Base-by-base conservation (phyloP, 2,888 invertebrate species). In the Arctia plantaginis region DNA sequence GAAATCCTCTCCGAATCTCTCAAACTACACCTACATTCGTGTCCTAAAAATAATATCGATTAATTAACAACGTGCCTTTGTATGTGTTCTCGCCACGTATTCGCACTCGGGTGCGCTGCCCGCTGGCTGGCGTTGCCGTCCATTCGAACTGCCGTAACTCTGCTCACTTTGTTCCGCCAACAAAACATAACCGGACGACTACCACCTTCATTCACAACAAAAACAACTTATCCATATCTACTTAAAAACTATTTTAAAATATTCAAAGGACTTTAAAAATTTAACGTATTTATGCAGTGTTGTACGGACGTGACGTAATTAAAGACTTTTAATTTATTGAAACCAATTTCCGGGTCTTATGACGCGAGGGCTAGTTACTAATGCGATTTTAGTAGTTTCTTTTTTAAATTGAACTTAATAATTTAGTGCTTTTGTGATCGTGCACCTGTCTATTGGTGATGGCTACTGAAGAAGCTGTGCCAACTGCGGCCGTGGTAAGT, bases 121-220 rank as follows among this genome's bases (percentile, higher is more conserved):
- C 93, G 91, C 86, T 88, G 77, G 86, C 89, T 89, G 84, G 84
- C 86, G 88, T 85, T 85, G 87, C 90, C 90, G 86, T 85, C 90
- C 90, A 90, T 90, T 90, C 89, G 88, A 85, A 89, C 88, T 85
- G 87, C 88, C 90, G 89, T 94, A 95, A 95, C 94, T 95, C 91
- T 89, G 90, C 89, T 94, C 95, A 95, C 94, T 95, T 91, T 89
- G 90, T 93, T 92, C 91, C 93, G 90, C 88, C 93, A 94, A 90
- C 93, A 95, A 95, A 94, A 95, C 95, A 94, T 91, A 94, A 94
- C 93, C 94, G 96, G 95, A 96, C 93, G 96, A 95, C 93, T 95
- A 87, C 90, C 85, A 86, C 67, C 62, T 59, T 62, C 87, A 87
- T 85, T 84, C 83, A 82, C 80, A 86, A 90, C 87, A 85, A 82